A percentile compares a stretch with the other conserved stretches of the same genome.
Conservation (phyloP, 2,797 vertebrate genomes). For the Fistularia commersonii region DNA sequence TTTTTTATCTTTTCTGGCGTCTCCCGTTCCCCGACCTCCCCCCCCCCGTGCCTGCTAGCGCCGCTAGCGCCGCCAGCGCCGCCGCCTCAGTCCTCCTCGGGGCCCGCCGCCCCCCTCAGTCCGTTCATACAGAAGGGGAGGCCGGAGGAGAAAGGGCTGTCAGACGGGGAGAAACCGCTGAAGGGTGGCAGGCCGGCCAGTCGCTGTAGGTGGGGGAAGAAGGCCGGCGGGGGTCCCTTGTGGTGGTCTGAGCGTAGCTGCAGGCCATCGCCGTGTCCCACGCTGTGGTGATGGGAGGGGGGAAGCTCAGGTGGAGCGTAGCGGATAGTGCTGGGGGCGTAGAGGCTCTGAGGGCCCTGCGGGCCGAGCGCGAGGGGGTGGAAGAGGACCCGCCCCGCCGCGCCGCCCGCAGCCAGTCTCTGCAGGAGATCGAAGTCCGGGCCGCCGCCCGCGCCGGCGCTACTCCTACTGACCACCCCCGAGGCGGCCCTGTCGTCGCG, state of each 20-base stretch:
- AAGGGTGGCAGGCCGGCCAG: slow-evolving; percentile 80
- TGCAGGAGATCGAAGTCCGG: slow-evolving; percentile 80
- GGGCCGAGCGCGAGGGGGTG: slow-evolving; percentile 78
- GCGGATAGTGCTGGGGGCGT: slow-evolving; percentile 87
- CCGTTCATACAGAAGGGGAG: slow-evolving; percentile 85
- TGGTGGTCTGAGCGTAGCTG: slow-evolving; percentile 75
- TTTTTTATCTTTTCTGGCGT: slow-evolving; percentile 8
- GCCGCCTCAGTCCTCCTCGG: slow-evolving; percentile 73
- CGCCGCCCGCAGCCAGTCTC: slow-evolving; percentile 76
- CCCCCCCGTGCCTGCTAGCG: slow-evolving; percentile 2
- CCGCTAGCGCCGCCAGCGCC: too few relatives aligned
- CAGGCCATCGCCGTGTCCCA: slow-evolving; percentile 65
- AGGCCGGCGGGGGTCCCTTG: slow-evolving; percentile 74
- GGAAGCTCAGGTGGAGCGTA: slow-evolving; percentile 86
- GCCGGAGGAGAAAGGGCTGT: slow-evolving; percentile 79
- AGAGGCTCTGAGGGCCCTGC: slow-evolving; percentile 80
- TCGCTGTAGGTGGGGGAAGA: slow-evolving; percentile 88
- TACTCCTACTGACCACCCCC: slow-evolving; percentile 48
- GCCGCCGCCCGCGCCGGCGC: slow-evolving; percentile 38
- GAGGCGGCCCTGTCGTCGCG: slow-evolving; percentile 66
- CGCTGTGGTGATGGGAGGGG: slow-evolving; percentile 66
- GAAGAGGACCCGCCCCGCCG: slow-evolving; percentile 82
- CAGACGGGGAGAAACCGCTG: slow-evolving; percentile 79
- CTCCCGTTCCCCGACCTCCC: slow-evolving; percentile 22
- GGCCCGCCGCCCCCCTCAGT: slow-evolving; percentile 75